Base-by-base conservation (phyloP, 2,113 vertebrate species). In the Callipepla squamata region DNA sequence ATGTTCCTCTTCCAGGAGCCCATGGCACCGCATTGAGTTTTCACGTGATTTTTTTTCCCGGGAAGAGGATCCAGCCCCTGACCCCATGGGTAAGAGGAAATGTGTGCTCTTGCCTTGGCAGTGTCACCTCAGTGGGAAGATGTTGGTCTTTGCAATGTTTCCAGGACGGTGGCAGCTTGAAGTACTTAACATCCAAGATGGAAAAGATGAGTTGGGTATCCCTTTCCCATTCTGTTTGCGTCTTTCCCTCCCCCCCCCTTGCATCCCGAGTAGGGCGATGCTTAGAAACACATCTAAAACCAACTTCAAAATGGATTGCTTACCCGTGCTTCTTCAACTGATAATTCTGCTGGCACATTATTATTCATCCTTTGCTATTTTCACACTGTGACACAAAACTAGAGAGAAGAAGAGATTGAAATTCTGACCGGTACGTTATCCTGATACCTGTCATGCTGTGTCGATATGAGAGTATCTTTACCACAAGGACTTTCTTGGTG, bases 401-500 rank as follows among this genome's bases (percentile, higher is more conserved):
- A 84, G 90, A 93, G 84, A 92, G 67, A 92, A 66, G 85, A 93
- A 74, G 94, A 97, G 85, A 92, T 85, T 78, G 91, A 96, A 86
- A 59, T 91, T 97, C 73, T 87, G 58, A 84, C 94, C 90, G 26
- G 84, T 83, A 74, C 74, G 84, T 93, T 96, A 89, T 94, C 87
- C 92, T 90, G 89, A 92, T 77, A 95, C 91, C 89, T 79, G 95
- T 85, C 76, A 28, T 44, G 26, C 73, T 18, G 63, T 69, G 82
- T 80, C 57, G 90, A 89, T 83, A 82, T 83, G 95, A 94, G 85
- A 95, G 48, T 87, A 47, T 75, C 85, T 93, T 97, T 90, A 94
- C 95, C 93, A 78, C 93, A 86, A 89, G 76, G 87, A 95, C 81
- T 89, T 92, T 93, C 95, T 95, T 91, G 62, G 92, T 97, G 94